Evolutionary conservation across 2,113 vertebrate genomes (phyloP).

Genomic region (Daboia siamensis): DNA sequence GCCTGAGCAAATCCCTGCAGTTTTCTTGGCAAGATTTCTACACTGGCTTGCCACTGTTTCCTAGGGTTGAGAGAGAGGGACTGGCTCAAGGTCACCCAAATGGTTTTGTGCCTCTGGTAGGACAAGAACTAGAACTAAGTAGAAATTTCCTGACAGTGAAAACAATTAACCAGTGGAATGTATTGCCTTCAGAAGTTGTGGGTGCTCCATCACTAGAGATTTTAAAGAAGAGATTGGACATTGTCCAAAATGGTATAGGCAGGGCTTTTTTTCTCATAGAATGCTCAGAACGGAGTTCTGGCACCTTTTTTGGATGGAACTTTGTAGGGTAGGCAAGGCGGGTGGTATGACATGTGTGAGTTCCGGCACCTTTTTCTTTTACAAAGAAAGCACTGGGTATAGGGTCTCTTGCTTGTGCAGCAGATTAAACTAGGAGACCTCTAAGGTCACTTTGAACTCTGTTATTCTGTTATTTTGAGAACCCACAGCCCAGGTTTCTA

Average conservation of each 20-base stretch:
- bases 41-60: neutral
- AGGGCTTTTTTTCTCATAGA: too few species aligned
- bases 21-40: neutral
- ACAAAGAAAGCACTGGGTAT: too few species aligned
- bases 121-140: neutral
- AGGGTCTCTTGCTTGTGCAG: neutral
- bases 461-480: neutral
- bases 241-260: neutral
- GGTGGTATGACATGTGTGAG: too few species aligned
- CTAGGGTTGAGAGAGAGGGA: neutral
- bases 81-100: neutral
- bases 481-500: neutral
- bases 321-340: too few species aligned
- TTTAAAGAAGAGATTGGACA: neutral
- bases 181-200: neutral
- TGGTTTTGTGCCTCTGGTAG: neutral
- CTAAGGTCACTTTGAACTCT: neutral
- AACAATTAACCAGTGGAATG: neutral
- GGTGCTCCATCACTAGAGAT: neutral
- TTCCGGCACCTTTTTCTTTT: too few species aligned
- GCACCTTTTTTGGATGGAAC: too few species aligned
- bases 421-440: too few species aligned
- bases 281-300: too few species aligned
- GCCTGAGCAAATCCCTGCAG: neutral
- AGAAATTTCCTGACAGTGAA: neutral